phyloP scores from a whole-genome alignment of 2,797 vertebrate species.

The Smutsia gigantea region DNA sequence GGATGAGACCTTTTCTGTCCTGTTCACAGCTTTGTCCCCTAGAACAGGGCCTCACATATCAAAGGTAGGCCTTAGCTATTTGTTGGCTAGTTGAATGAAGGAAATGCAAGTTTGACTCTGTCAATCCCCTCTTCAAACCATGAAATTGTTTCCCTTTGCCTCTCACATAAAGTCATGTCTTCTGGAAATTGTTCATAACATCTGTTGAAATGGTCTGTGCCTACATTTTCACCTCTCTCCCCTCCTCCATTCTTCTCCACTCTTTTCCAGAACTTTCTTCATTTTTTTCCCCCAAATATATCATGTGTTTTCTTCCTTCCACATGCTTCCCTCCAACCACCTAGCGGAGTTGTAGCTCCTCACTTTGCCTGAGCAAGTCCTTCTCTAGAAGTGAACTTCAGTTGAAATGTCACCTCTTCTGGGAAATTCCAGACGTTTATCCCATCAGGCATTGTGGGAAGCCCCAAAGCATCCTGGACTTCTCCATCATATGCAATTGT shows the following conservation, averaged over 20 bases:
- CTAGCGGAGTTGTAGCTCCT: background rate
- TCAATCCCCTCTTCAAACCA: background rate
- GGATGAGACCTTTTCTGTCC: background rate
- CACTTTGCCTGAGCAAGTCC: background rate
- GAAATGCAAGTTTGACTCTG: background rate
- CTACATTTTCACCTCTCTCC: background rate
- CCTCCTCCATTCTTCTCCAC: background rate
- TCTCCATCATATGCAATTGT: background rate
- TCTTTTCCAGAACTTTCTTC: conserved; percentile 35
- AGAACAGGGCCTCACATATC: background rate
- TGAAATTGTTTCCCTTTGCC: background rate
- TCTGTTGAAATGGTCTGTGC: too few species aligned
- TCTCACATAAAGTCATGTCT: background rate
- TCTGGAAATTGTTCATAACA: background rate
- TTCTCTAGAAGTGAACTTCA: conserved; percentile 5
- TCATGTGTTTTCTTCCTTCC: background rate
- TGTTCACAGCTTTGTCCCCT: background rate
- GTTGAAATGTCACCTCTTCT: background rate
- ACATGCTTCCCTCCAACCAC: background rate
- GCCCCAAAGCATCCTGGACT: background rate
- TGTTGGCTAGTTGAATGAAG: background rate
- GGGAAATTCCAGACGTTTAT: conserved; percentile 25
- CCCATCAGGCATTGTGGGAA: background rate
- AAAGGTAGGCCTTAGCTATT: background rate
- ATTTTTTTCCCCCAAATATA: background rate